Conservation (phyloP, 2,888 invertebrate species). For the Laspeyria flexula region DNA sequence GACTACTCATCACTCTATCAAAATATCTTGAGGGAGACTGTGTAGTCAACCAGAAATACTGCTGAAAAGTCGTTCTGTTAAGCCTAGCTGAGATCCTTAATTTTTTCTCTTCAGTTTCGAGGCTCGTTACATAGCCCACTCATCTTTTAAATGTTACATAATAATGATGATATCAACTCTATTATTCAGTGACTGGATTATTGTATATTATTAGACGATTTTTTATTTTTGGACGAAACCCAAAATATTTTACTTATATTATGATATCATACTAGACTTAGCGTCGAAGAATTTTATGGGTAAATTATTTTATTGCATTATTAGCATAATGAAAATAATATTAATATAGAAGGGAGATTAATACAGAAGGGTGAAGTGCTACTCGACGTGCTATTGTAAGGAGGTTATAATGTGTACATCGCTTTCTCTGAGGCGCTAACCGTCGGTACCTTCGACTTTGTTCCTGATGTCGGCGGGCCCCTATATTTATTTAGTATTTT, state of each 20-base stretch:
- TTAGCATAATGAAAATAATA: too few relatives aligned
- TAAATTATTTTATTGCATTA: not conserved
- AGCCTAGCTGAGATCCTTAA: conserved; percentile 19
- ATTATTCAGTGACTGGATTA: not conserved
- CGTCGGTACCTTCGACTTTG: too few relatives aligned
- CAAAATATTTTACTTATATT: not conserved
- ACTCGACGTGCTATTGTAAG: too few relatives aligned
- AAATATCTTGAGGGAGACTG: conserved; percentile 49
- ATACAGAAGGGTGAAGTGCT: too few relatives aligned
- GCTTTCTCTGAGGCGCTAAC: too few relatives aligned
- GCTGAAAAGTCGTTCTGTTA: conserved; percentile 24
- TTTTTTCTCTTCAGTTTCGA: conserved; percentile 15
- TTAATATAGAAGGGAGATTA: too few relatives aligned
- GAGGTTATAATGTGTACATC: too few relatives aligned
- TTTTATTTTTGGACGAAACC: conserved; percentile 1
- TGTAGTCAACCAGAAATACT: conserved; percentile 40
- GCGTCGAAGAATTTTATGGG: not conserved
- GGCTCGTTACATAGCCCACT: not conserved
- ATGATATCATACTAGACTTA: not conserved
- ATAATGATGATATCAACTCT: not conserved
- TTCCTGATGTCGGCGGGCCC: too few relatives aligned
- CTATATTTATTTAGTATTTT: too few relatives aligned
- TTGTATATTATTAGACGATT: not conserved
- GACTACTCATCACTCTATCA: conserved; percentile 54
- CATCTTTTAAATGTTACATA: not conserved